Conservation (phyloP, 1,140 invertebrate genomes). For the Trypoxylus dichotomus region DNA sequence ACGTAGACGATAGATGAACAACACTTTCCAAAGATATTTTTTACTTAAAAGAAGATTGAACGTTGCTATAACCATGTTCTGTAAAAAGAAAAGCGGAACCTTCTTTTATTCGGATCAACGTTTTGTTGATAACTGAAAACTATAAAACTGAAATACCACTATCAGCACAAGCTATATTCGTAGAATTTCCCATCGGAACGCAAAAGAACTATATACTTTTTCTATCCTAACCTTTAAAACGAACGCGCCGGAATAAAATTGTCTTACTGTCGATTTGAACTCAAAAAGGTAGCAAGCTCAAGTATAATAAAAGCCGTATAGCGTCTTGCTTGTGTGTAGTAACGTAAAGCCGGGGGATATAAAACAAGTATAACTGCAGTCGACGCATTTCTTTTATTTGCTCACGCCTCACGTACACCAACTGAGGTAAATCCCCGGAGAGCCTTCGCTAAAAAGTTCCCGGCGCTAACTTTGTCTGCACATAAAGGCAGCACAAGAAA, state of each 20-base stretch:
- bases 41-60: no score
- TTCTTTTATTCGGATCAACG: background rate
- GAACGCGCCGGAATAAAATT: background rate
- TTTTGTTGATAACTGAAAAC: background rate
- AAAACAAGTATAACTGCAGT: slow-evolving; percentile 39
- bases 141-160: background rate
- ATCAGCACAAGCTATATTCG: background rate
- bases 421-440: slow-evolving; percentile 42
- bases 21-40: no score
- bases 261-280: slow-evolving; percentile 35
- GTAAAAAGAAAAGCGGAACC: background rate
- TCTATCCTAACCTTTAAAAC: background rate
- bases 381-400: slow-evolving; percentile 44
- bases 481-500: slow-evolving; percentile 37
- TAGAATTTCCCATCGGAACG: background rate
- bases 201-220: background rate
- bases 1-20: no score
- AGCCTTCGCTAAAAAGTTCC: slow-evolving; percentile 43
- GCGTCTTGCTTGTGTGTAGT: background rate
- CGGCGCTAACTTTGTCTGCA: slow-evolving; percentile 44
- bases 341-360: slow-evolving; percentile 32
- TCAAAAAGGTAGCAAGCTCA: slow-evolving; percentile 29
- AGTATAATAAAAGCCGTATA: background rate
- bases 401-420: slow-evolving; percentile 42
- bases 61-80: no score